Evolutionary conservation across 2,113 vertebrate species (phyloP).

Genomic region (Tonatia bakeri): DNA sequence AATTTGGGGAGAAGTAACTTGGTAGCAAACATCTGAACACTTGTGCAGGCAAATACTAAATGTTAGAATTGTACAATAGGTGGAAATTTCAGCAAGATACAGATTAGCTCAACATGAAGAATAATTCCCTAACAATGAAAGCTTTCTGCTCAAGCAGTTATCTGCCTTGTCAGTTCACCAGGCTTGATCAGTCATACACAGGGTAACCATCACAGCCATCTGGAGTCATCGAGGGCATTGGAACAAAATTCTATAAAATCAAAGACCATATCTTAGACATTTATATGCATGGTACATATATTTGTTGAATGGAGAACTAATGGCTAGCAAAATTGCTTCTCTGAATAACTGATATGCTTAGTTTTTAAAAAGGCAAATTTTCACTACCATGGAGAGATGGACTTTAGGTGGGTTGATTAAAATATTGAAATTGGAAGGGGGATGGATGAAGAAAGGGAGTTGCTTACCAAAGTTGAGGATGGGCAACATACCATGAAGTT

Average conservation of each 20-base stretch:
- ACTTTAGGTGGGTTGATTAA: neutral
- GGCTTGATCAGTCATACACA: neutral
- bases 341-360: neutral
- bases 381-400: neutral
- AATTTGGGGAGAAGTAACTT: neutral
- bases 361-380: neutral
- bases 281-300: neutral
- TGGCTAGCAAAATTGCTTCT: neutral
- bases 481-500: neutral
- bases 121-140: slow-evolving; percentile 31
- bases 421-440: neutral
- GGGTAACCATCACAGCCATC: neutral
- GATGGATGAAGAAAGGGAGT: neutral
- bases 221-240: neutral
- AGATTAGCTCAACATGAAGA: neutral
- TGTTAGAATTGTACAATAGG: neutral
- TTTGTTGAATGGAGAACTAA: slow-evolving; percentile 13
- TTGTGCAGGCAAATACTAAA: neutral
- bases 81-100: neutral
- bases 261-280: neutral
- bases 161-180: neutral
- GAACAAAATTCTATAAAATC: neutral
- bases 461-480: neutral
- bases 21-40: neutral
- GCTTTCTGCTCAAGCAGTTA: neutral